Conservation (phyloP, 2,113 vertebrate genomes). For the Chionomys nivalis region DNA sequence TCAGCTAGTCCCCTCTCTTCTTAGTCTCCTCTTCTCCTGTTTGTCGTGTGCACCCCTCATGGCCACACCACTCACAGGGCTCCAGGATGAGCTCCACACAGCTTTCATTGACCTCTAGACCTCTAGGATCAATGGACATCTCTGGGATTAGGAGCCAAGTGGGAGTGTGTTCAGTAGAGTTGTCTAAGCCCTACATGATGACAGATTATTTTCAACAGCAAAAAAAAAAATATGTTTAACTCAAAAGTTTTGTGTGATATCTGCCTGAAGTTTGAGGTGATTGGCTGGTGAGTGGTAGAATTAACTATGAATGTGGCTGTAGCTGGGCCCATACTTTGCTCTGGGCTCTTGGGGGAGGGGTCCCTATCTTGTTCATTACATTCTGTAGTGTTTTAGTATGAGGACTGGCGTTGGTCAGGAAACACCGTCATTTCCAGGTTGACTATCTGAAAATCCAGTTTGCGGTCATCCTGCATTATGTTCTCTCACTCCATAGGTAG, state of each 20-base stretch:
- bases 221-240: constrained; percentile 17
- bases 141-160: constrained; percentile 64
- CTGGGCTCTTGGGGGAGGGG: not conserved
- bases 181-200: not conserved
- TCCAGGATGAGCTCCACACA: constrained; percentile 73
- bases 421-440: not conserved
- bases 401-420: not conserved
- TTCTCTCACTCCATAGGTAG: not conserved
- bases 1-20: not conserved
- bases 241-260: not conserved
- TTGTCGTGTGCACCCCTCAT: constrained; percentile 50
- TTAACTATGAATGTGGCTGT: not conserved
- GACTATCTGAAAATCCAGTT: not conserved
- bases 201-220: not conserved
- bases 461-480: not conserved
- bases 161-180: constrained; percentile 78
- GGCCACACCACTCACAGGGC: constrained; percentile 69
- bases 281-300: not conserved
- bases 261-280: not conserved
- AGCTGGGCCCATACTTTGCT: not conserved
- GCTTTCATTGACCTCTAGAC: constrained; percentile 73
- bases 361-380: not conserved
- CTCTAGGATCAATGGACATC: constrained; percentile 76
- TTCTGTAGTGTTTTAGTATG: not conserved
- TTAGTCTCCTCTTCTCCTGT: not conserved